Evolutionary conservation across 2,888 invertebrate species (phyloP), one percentile per base, ranked within the genome.

Genomic region (Vanessa cardui): DNA sequence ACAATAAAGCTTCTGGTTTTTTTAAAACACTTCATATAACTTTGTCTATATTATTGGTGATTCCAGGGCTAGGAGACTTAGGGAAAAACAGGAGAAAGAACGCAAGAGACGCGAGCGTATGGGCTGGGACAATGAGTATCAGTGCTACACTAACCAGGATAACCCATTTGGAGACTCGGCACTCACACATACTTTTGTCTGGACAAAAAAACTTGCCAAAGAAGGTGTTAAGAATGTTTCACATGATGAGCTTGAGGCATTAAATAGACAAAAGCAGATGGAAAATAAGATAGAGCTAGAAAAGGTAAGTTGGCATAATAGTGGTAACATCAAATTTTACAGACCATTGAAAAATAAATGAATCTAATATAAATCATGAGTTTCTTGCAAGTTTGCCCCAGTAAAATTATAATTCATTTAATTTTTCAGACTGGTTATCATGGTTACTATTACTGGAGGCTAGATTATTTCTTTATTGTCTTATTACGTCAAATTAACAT

Each of bases 91-190:
- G 83, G 96, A 95, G 0, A 99, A 99, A 80, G 98, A 98, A 85
- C 94, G 97, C 1, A 95, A 95, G 71, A 91, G 98, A 0, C 97
- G 98, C 66, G 97, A 98, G 84, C 94, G 97, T 74, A 98, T 99
- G 98, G 99, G 99, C 7, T 99, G 98, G 99, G 99, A 99, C 85
- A 97, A 96, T 73, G 99, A 99, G 85, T 98, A 98, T 83, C 95
- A 98, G 71, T 98, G 98, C 81, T 99, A 99, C 82, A 99, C 99
- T 0, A 99, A 99, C 86, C 97, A 97, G 62, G 99, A 99, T 87
- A 99, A 99, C 90, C 99, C 99, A 0, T 99, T 99, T 86, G 99
- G 99, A 0, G 99, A 99, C 93, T 97, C 97, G 0, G 98, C 98
- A 78, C 94, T 99, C 49, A 94, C 99, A 6, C 96, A 99, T 45